Evolutionary conservation across 2,888 invertebrate genomes (phyloP), one percentile per base, ranked within the genome.

Genomic region (Galerucella calmariensis): DNA sequence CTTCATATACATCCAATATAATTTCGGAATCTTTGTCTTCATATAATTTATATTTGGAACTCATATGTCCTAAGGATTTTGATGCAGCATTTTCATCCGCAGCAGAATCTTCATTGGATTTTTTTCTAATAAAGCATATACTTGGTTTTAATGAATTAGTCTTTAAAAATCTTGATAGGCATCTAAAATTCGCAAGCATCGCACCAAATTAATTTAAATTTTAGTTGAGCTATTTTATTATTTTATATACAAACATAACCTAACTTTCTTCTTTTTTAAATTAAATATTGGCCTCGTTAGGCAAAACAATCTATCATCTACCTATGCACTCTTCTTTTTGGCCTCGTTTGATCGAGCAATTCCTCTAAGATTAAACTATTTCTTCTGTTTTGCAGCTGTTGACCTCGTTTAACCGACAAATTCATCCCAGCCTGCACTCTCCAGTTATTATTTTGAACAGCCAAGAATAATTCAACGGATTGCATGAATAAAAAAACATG

Each of bases 1-100:
- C 94, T 81, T 94, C 95, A 69, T 91, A 91, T 24, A 94, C 91
- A 84, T 95, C 93, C 78, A 93, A 90, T 81, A 95, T 93, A 76
- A 93, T 87, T 14, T 90, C 87, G 0, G 93, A 88, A 84, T 94
- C 93, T 79, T 90, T 89, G 81, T 95, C 94, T 24, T 90, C 90
- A 85, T 94, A 94, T 77, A 92, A 86, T 88, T 92, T 90, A 84
- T 92, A 94, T 88, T 92, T 94, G 27, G 83, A 78, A 53, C 81
- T 77, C 68, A 85, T 82, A 69, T 84, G 82, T 10, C 84, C 83
- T 63, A 84, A 79, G 12, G 53, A 44, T 61, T 69, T 61, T 27
- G 46, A 14, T 8, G 6, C 2, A 10, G 2, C 8, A n/a, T 53
- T 61, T 41, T 61, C 20, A 62, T 20, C 61, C 9, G 20, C 10